Base-by-base conservation (phyloP, 2,888 invertebrate species). In the Polymixis flavicincta region DNA sequence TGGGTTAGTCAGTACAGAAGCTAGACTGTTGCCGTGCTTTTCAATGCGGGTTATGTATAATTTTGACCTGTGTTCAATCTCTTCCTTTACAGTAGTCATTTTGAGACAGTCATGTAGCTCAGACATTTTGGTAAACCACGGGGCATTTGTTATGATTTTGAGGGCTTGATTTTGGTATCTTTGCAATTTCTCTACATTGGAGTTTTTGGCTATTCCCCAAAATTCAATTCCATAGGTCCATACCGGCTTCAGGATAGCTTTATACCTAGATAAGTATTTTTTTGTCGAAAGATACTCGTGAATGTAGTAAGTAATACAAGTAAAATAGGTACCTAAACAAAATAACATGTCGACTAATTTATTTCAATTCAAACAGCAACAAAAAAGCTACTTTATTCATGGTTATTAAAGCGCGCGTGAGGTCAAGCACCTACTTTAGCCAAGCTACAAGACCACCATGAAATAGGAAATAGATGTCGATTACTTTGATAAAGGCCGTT, bases 351-450 rank as follows among this genome's bases (percentile, higher is more conserved):
- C 50, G 55, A 65, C 60, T 25, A 72, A 67, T 76, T 76, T 76
- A 76, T 69, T 60, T 76, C 48, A 71, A 82, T 59, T 71, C 60
- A 60, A 71, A 66, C 65, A 76, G 59, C 54, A 64, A 75, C 64
- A 78, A 77, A 82, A 81, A 84, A 70, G 9, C 52, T 48, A n/a
- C 52, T 85, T 54, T 66, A 74, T 42, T 28, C 55, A 64, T 70
- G 28, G 67, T 78, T 75, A 82, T 54, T 71, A 82, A 76, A 71
- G 55, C 72, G 65, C 57, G 72, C 80, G 73, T 80, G 76, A 83
- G 87, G 87, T 86, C 87, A 86, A 88, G 85, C 82, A 78, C 87
- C 85, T 83, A 82, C 84, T 85, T 86, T 72, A 87, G 84, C 85
- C 87, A 85, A 87, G 87, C 83, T 83, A 76, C 77, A 71, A 79